A percentile compares a stretch with the other conserved stretches of the same genome.
Conservation (phyloP, 1,140 invertebrate species). For the Bradynema listronoti region DNA sequence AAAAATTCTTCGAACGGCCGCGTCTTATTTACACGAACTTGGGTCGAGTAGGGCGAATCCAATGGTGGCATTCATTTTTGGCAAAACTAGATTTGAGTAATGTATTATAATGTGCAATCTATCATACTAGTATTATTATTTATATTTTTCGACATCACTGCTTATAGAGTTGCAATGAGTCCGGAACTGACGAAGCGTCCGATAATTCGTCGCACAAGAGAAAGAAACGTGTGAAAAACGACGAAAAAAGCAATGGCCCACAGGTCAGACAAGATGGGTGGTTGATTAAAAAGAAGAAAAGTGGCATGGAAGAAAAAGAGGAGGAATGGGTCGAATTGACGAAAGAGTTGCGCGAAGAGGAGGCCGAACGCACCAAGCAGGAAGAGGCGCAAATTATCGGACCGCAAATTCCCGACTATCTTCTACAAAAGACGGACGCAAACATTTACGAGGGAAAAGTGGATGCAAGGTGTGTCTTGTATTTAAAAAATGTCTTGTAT, state of each 20-base stretch:
- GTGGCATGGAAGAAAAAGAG: conserved; percentile 11
- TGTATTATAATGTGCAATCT: no score
- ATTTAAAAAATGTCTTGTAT: conserved; percentile 4
- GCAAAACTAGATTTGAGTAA: no score
- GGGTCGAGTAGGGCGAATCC: no score
- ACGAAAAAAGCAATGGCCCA: neutral
- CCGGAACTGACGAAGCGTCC: conserved; percentile 28
- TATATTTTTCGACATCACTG: no score
- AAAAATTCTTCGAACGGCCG: no score
- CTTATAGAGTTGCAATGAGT: no score
- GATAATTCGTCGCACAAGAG: neutral
- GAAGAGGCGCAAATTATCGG: conserved; percentile 49
- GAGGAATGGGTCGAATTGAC: conserved; percentile 57
- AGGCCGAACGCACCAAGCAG: conserved; percentile 31
- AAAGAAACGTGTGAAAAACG: conserved; percentile 1
- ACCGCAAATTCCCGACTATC: conserved; percentile 52
- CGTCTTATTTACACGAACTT: no score
- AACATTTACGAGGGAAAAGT: conserved; percentile 24
- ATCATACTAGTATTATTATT: no score
- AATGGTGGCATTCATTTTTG: no score
- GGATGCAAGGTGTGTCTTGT: conserved; percentile 36
- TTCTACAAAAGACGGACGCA: conserved; percentile 23
- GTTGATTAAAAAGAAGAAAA: conserved; percentile 14
- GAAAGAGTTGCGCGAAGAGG: conserved; percentile 38
- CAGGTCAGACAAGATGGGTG: neutral